These are phyloP conservation scores for Alloplasta piceator DNA, from an alignment of 2,888 invertebrate species.

Conservation along the genomic window DNA sequence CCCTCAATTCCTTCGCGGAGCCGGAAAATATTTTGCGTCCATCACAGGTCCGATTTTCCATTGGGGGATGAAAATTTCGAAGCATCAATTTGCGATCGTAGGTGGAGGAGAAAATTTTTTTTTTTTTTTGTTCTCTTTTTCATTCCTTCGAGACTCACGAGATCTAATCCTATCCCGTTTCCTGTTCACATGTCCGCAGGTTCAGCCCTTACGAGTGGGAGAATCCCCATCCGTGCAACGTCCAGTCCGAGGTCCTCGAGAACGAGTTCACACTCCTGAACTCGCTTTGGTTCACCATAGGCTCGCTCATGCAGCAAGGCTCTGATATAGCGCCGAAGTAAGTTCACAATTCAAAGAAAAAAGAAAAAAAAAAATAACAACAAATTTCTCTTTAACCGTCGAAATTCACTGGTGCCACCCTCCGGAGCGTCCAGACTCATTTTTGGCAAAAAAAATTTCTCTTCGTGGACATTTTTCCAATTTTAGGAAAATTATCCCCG, in stretches of 20 bases:
- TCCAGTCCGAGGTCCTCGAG: constrained; percentile 93
- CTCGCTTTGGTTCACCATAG: constrained; percentile 97
- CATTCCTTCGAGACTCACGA: constrained; percentile 63
- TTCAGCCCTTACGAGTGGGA: constrained; percentile 97
- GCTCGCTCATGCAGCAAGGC: constrained; percentile 96
- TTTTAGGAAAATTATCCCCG: not conserved
- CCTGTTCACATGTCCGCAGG: constrained; percentile 85
- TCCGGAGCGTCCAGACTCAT: too few species aligned
- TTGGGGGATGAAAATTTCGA: not conserved
- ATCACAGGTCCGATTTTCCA: too few species aligned
- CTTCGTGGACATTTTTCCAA: too few species aligned
- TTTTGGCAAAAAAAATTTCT: not conserved
- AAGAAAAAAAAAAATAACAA: not conserved
- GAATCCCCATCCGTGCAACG: constrained; percentile 93
- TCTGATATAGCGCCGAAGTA: constrained; percentile 96
- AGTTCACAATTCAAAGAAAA: constrained; percentile 82
- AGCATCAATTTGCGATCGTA: constrained; percentile 7
- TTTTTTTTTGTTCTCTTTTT: not conserved
- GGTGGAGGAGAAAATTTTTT: not conserved
- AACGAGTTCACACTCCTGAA: constrained; percentile 96
- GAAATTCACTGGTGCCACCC: too few species aligned
- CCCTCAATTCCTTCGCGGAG: constrained; percentile 53
- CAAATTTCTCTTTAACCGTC: not conserved
- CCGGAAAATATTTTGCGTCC: not conserved
- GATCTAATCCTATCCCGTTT: constrained; percentile 76